Evolutionary conservation across 2,888 invertebrate species (phyloP), one percentile per base, ranked within the genome.

Genomic region (Machimus rusticus): DNA sequence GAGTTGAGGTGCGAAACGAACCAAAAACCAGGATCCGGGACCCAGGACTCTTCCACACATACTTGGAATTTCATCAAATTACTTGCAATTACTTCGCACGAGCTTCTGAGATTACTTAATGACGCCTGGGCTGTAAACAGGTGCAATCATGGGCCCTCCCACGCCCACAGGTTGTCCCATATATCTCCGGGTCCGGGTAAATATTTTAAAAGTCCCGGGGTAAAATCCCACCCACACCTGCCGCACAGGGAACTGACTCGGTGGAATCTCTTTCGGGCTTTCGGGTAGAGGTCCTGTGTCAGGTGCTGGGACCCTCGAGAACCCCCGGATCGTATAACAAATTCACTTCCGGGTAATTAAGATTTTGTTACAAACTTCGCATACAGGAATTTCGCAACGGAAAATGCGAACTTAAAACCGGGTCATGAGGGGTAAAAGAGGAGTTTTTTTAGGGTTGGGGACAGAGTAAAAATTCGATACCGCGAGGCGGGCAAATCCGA

Each of bases 61-160:
- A 85, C 85, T 85, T 74, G 74, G 74, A 74, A 85, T 85, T 85
- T 74, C 85, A 85, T 85, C 85, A 85, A 85, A 85, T 85, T 85
- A 85, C 85, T 85, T 85, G 74, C 85, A 85, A 85, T 85, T 85
- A 85, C 85, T 85, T 85, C 85, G 74, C 74, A 85, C 85, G 46
- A 85, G 74, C 74, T 74, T 74, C 74, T 85, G 74, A 85, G 85
- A 85, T 85, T 85, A 85, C 85, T 85, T 85, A 85, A 85, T 85
- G 85, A 74, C 31, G 85, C 74, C 46, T 66, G 66, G 43, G 85
- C 16, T 85, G 46, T 85, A 85, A 85, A 85, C 85, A 85, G 74
- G 46, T 85, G 74, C 74, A 46, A 66, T 74, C 85, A 74, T 85
- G 39, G 31, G 74, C 31, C 55, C 82, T 28, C 19, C n/a, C 51